Evolutionary conservation across 2,797 vertebrate species (phyloP).

Genomic region (Poecilia wingei): DNA sequence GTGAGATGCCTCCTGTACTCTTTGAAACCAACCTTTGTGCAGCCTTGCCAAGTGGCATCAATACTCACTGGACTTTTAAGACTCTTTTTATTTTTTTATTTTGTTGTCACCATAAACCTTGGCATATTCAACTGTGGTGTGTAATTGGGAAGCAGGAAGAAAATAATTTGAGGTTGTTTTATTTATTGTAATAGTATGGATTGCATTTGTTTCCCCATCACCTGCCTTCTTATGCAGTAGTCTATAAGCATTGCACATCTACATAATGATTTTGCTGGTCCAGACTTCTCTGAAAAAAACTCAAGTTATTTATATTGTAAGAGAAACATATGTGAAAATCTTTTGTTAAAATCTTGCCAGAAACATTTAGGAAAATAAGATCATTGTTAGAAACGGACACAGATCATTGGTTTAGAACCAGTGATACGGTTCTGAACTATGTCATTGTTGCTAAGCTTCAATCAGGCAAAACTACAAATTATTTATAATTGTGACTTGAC

Average conservation of each 20-base stretch:
- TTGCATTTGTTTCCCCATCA: background rate
- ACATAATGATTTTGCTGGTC: background rate
- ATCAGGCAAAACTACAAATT: background rate
- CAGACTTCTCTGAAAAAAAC: background rate
- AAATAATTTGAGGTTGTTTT: background rate
- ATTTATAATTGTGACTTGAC: background rate
- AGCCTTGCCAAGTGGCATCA: background rate
- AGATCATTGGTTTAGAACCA: too few relatives aligned
- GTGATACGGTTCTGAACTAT: background rate
- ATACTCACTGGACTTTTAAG: background rate
- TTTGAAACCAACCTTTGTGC: constrained; percentile 57
- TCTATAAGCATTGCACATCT: background rate
- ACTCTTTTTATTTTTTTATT: background rate
- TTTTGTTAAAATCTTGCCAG: background rate
- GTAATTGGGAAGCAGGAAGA: background rate
- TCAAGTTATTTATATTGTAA: background rate
- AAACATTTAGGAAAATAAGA: background rate
- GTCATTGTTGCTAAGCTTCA: background rate
- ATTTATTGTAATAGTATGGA: background rate
- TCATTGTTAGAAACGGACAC: background rate
- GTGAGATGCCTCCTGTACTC: constrained; percentile 72
- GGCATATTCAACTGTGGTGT: background rate
- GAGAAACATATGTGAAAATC: background rate
- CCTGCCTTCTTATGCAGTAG: background rate
- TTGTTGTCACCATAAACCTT: background rate